Percentiles rank a stretch among this genome's conserved stretches.
These are phyloP conservation scores for Camponotus floridanus DNA, from an alignment of 1,140 invertebrate species.

Conservation along the genomic window DNA sequence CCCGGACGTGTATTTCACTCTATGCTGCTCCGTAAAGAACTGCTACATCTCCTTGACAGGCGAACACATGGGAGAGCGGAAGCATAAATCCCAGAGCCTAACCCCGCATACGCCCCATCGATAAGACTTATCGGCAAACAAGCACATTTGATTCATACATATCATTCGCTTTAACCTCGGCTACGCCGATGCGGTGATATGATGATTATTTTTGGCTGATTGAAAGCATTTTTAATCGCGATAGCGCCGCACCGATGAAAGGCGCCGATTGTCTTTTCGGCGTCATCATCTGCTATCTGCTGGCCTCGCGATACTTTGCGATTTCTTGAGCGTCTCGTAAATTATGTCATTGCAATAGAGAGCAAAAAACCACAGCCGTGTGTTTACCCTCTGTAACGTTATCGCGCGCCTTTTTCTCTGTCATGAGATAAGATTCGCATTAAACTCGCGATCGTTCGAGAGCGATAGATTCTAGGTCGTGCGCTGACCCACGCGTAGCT, in stretches of 20 bases:
- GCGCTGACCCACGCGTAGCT: slow-evolving; percentile 22
- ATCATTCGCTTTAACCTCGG: slow-evolving; percentile 41
- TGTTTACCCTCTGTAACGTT: slow-evolving; percentile 40
- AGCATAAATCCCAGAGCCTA: background rate
- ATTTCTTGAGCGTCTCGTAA: slow-evolving; percentile 18
- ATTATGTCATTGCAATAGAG: slow-evolving; percentile 10
- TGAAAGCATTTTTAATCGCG: slow-evolving; percentile 17
- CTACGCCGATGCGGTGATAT: background rate
- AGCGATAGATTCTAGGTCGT: slow-evolving; percentile 37
- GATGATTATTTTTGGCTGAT: slow-evolving; percentile 30
- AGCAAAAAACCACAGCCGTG: slow-evolving; percentile 3
- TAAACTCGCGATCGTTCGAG: slow-evolving; percentile 3
- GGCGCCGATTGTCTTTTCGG: slow-evolving; percentile 7
- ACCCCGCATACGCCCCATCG: slow-evolving; percentile 50
- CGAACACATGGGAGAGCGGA: background rate
- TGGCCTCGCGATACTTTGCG: background rate
- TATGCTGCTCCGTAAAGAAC: slow-evolving; percentile 9
- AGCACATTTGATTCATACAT: slow-evolving; percentile 28
- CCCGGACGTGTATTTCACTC: slow-evolving; percentile 1
- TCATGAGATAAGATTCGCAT: slow-evolving; percentile 45
- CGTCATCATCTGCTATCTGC: background rate
- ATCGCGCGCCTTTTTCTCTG: slow-evolving; percentile 47
- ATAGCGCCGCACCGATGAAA: slow-evolving; percentile 6
- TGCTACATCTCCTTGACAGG: slow-evolving; percentile 22
- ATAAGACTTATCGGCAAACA: slow-evolving; percentile 53